phyloP scores from a whole-genome alignment of 2,888 invertebrate genomes.

The Melipona beecheii region DNA sequence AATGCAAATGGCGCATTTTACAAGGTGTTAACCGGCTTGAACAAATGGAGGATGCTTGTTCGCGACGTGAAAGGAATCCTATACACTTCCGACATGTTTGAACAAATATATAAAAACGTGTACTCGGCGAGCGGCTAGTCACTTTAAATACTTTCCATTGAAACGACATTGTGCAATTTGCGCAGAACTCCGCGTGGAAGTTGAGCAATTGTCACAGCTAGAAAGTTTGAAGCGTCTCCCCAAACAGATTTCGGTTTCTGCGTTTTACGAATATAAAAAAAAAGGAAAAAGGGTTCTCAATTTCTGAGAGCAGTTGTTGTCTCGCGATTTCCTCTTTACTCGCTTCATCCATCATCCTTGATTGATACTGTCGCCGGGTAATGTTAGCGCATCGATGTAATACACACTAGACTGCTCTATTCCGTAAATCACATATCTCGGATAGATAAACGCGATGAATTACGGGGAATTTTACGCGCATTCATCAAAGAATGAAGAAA shows the following conservation, averaged over 20 bases:
- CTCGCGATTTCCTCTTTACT: not conserved
- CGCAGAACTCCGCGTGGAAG: not conserved
- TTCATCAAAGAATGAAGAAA: not conserved
- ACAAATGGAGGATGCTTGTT: not conserved
- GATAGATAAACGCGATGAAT: constrained; percentile 10
- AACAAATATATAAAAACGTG: constrained; percentile 1
- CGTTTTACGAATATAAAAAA: not conserved
- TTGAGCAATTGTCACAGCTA: constrained; percentile 16
- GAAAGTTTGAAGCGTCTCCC: not conserved
- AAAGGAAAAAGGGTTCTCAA: too few relatives aligned
- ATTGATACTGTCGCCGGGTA: not conserved
- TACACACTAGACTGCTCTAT: not conserved
- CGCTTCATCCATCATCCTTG: not conserved
- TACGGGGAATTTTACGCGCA: constrained; percentile 9
- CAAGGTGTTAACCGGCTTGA: not conserved
- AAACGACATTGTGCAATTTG: constrained; percentile 14
- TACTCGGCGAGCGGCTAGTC: not conserved
- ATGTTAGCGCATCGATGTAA: not conserved
- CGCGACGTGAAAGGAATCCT: constrained; percentile 12
- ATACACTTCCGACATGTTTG: constrained; percentile 1
- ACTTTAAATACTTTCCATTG: constrained; percentile 16
- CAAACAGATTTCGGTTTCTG: not conserved
- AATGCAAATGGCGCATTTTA: not conserved
- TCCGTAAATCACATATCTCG: not conserved
- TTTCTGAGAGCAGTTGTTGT: not conserved